phyloP scores from a whole-genome alignment of 2,113 vertebrate species.

The Ibidorhyncha struthersii region DNA sequence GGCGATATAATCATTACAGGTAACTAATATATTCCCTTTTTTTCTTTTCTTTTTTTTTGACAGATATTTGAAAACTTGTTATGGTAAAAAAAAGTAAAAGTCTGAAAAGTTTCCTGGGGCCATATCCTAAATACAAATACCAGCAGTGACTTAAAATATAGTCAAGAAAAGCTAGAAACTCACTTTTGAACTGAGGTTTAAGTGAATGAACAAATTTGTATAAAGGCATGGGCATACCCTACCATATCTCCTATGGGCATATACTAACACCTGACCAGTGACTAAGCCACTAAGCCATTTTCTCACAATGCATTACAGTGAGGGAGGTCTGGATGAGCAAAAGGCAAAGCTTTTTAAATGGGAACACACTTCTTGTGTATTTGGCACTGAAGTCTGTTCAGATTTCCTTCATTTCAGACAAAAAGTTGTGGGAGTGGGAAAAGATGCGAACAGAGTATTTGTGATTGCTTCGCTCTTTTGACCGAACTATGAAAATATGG shows the following conservation, averaged over 20 bases:
- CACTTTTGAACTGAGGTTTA: neutral
- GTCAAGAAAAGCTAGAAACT: neutral
- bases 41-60: neutral
- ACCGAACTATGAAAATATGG: neutral
- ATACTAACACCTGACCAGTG: neutral
- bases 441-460: neutral
- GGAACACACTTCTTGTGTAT: neutral
- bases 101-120: neutral
- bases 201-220: neutral
- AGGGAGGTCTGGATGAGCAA: neutral
- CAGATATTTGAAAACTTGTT: neutral
- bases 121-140: neutral
- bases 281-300: neutral
- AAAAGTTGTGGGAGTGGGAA: neutral
- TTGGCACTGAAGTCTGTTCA: neutral
- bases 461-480: neutral
- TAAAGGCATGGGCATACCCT: neutral
- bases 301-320: neutral
- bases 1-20: slow-evolving; percentile 91
- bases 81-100: neutral
- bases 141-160: neutral
- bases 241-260: neutral
- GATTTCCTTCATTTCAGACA: neutral
- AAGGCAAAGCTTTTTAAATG: neutral
- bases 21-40: neutral